Percentiles rank a stretch among this genome's conserved stretches.
Conservation (phyloP, 2,888 invertebrate genomes). For the Bimastos eiseni region DNA sequence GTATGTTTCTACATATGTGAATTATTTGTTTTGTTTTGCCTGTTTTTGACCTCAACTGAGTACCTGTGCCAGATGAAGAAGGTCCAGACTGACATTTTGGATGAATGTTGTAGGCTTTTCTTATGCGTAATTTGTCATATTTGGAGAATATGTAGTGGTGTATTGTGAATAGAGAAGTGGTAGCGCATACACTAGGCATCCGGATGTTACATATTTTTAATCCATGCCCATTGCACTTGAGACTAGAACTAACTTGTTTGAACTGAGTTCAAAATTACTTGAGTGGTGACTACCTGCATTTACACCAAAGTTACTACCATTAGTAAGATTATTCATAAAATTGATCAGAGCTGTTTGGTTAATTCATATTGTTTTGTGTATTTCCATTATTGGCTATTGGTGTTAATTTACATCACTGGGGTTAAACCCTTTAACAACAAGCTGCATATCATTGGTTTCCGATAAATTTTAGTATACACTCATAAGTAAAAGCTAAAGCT, state of each 20-base stretch:
- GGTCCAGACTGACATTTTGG: not conserved
- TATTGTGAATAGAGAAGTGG: not conserved
- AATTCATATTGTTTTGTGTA: not conserved
- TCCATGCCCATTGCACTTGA: slow-evolving; percentile 13
- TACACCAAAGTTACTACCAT: not conserved
- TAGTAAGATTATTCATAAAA: not conserved
- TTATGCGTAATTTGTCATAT: not conserved
- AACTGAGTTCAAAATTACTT: slow-evolving; percentile 13
- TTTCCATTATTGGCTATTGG: not conserved
- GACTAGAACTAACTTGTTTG: not conserved
- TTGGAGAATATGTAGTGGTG: not conserved
- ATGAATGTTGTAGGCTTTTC: not conserved
- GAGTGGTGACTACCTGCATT: not conserved
- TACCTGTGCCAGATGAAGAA: not conserved
- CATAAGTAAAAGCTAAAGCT: no score
- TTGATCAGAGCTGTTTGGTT: not conserved
- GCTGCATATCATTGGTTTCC: no score
- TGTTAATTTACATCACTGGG: not conserved
- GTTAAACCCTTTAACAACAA: no score
- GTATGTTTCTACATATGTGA: not conserved
- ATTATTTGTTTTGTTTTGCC: not conserved
- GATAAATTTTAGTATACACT: no score
- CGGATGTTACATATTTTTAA: not conserved
- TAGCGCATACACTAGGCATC: not conserved
- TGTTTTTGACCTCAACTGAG: not conserved